Base-by-base conservation (phyloP, 2,888 invertebrate genomes). In the Drosophila meridionalis region DNA sequence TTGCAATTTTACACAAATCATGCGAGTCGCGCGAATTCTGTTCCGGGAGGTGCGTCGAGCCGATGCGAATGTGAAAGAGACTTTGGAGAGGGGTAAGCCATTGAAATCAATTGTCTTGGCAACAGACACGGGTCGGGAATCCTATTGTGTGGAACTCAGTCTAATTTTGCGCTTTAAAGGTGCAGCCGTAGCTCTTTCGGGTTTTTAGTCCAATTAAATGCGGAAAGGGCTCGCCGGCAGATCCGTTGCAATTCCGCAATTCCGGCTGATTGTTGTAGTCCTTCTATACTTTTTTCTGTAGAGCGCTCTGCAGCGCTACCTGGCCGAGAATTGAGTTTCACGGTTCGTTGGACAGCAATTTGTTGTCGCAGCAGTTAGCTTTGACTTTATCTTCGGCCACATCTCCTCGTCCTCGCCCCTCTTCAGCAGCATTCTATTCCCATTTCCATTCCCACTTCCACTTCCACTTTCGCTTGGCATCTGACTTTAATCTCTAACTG, bases 281-380 rank as follows among this genome's bases (percentile, higher is more conserved):
- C 61, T 57, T 57, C 30, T 12, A 65, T 53, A 60, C 40, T 43
- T 66, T 66, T 66, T 66, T 64, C 59, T 62, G 58, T 50, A 53
- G 69, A 61, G 60, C 40, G 63, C 71, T 45, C 45, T 61, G 57
- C n/a, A 50, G 58, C 36, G 53, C 45, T 67, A 87, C 80, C 78
- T 78, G 76, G 69, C 68, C 73, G 50, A 68, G 85, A 87, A 78
- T 82, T 80, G 80, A 86, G 86, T 85, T 88, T 83, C 83, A 85
- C 73, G 88, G 72, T 80, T 67, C 69, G 88, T 52, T 69, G 88
- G 58, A 61, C 63, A 70, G 73, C 89, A 89, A 89, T 84, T 84
- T 83, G 89, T 87, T 87, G 87, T 85, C 88, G 88, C 86, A 83
- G 71, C 77, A 74, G 88, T 83, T 88, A 70, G 78, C 83, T 83